Conservation (phyloP, 2,797 vertebrate genomes). For the Trachops cirrhosus region DNA sequence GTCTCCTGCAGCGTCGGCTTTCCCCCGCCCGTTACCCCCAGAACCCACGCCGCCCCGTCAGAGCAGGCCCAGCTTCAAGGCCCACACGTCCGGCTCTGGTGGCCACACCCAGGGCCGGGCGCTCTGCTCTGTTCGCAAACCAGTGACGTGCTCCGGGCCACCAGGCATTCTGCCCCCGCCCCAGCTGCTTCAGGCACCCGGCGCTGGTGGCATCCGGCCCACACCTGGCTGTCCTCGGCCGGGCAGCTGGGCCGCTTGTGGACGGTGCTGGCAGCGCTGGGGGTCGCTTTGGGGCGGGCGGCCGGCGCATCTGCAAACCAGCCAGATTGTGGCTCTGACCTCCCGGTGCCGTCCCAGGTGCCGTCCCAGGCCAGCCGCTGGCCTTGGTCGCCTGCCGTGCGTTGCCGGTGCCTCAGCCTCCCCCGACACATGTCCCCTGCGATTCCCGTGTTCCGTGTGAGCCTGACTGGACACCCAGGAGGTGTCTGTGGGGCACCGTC, state of each 20-base stretch:
- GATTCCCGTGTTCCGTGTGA: too few species aligned
- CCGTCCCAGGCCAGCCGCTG: accelerated
- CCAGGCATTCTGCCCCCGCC: too few species aligned
- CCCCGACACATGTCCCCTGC: accelerated
- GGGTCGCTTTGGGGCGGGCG: not conserved
- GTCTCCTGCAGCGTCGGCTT: accelerated
- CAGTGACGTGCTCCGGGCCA: not conserved
- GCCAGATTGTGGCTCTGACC: too few species aligned
- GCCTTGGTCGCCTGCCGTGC: too few species aligned
- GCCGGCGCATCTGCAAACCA: not conserved
- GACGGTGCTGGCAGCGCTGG: not conserved
- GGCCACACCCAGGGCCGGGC: not conserved
- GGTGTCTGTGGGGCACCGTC: not conserved
- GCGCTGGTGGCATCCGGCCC: not conserved
- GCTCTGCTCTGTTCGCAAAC: not conserved
- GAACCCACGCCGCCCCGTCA: not conserved
- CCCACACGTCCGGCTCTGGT: accelerated
- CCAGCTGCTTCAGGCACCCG: not conserved
- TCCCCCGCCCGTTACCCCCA: accelerated
- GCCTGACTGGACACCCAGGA: accelerated
- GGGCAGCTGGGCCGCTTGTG: not conserved
- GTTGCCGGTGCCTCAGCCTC: too few species aligned
- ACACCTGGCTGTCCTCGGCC: not conserved
- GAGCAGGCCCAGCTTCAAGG: not conserved
- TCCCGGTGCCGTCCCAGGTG: not conserved